Evolutionary conservation across 2,888 invertebrate species (phyloP).

Genomic region (Beris chalybata): DNA sequence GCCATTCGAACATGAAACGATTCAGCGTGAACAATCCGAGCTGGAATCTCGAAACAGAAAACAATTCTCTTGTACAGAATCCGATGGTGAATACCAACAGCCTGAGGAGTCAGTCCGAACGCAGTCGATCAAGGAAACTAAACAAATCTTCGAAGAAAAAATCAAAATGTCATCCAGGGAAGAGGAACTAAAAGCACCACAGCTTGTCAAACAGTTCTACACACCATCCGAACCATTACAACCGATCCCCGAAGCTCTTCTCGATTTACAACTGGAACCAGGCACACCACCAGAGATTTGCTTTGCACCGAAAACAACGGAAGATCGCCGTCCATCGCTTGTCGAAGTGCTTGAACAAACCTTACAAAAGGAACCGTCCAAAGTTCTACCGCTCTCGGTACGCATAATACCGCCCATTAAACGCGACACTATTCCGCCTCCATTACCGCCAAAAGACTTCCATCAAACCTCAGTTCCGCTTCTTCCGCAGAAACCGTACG

Average conservation of each 20-base stretch:
- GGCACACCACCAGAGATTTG: slow-evolving; percentile 70
- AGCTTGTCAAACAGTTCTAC: slow-evolving; percentile 56
- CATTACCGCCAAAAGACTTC: slow-evolving; percentile 54
- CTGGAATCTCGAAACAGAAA: slow-evolving; percentile 19
- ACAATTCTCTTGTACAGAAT: slow-evolving; percentile 18
- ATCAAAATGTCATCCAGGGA: slow-evolving; percentile 45
- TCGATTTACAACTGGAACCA: slow-evolving; percentile 63
- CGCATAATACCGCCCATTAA: slow-evolving; percentile 59
- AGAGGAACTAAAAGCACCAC: slow-evolving; percentile 58
- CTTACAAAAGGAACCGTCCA: slow-evolving; percentile 60
- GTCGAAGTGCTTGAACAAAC: slow-evolving; percentile 63
- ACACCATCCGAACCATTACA: slow-evolving; percentile 42
- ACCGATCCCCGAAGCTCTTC: slow-evolving; percentile 56
- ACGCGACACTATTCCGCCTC: slow-evolving; percentile 51
- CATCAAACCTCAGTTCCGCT: slow-evolving; percentile 52
- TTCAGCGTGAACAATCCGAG: slow-evolving; percentile 22
- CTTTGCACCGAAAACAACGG: slow-evolving; percentile 61
- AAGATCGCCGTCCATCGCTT: slow-evolving; percentile 59
- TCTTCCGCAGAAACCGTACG: slow-evolving; percentile 51
- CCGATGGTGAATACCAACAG: slow-evolving; percentile 47
- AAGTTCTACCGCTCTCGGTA: slow-evolving; percentile 60
- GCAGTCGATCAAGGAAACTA: slow-evolving; percentile 46
- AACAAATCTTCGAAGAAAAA: slow-evolving; percentile 45
- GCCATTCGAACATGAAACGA: slow-evolving; percentile 45
- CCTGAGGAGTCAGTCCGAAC: slow-evolving; percentile 46